These are phyloP conservation scores for Pelobates cultripes DNA, from an alignment of 2,797 vertebrate genomes.

Conservation along the genomic window DNA sequence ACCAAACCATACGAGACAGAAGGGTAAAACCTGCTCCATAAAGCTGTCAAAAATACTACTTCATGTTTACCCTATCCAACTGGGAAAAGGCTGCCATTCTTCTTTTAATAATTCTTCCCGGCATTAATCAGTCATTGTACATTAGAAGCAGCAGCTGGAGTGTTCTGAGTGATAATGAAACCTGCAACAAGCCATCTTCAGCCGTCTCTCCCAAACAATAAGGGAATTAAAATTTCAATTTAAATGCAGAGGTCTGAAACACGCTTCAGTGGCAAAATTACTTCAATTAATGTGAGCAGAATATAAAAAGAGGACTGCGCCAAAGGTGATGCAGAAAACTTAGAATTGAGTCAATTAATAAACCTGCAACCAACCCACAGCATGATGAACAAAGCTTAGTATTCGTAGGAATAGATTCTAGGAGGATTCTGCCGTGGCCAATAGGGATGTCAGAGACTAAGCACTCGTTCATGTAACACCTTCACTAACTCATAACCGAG, in stretches of 20 bases:
- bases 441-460: background rate
- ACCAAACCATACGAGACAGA: slow-evolving; percentile 31
- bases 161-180: slow-evolving; percentile 83
- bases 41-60: slow-evolving; percentile 68
- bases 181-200: slow-evolving; percentile 81
- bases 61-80: slow-evolving; percentile 61
- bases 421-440: background rate
- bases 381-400: slow-evolving; percentile 60
- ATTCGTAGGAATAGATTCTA: background rate
- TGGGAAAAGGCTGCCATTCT: slow-evolving; percentile 70
- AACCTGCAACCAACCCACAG: slow-evolving; percentile 60
- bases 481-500: background rate
- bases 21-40: slow-evolving; percentile 58
- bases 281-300: slow-evolving; percentile 83
- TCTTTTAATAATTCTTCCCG: slow-evolving; percentile 73
- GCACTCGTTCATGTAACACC: background rate
- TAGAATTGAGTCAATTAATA: slow-evolving; percentile 71
- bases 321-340: slow-evolving; percentile 68
- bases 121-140: slow-evolving; percentile 76
- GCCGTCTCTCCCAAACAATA: slow-evolving; percentile 78
- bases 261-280: slow-evolving; percentile 82
- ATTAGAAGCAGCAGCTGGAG: slow-evolving; percentile 81
- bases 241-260: slow-evolving; percentile 83
- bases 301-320: slow-evolving; percentile 76
- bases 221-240: slow-evolving; percentile 87